Base-by-base conservation (phyloP, 2,797 vertebrate species). In the Naso thynnoides region DNA sequence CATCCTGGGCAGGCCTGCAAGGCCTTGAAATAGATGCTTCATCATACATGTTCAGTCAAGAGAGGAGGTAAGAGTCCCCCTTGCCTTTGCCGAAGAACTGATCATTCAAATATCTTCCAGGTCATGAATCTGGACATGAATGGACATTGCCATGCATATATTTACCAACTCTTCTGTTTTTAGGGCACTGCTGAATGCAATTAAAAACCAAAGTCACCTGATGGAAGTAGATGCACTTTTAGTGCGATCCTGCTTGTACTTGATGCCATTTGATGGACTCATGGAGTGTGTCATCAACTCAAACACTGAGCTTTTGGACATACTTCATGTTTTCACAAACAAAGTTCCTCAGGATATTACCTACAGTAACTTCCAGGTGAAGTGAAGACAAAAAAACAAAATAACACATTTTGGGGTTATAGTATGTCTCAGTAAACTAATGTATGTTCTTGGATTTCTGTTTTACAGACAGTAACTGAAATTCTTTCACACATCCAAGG, bases 171-270 rank as follows among this genome's bases (percentile, higher is more conserved):
- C 13, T 23, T 31, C 0, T n/a, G 39, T 47, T 64, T 80, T 45
- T 52, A 95, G 96, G 8, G 21, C 44, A 0, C 6, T 97, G 1
- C 16, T 96, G 24, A 73, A 90, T 0, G 0, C 88, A 10, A 90
- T 97, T 84, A 84, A 77, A 26, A 45, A 0, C 0, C 57, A 92
- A 57, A 72, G 58, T 16, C 76, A 95, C 78, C 38, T 99, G 83
- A 81, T 95, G 76, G 50, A 88, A 0, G 27, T 95, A 0, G 96
- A 99, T n/a, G 1, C 2, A 5, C 65, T 85, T 19, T 84, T 95
- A 44, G 75, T 93, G 78, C 94, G 93, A 1, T 96, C 97, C 21
- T 97, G 95, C 93, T 88, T 97, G 72, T 95, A 68, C 56, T 61
- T 98, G 78, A 66, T 98, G 64, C 82, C 93, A 19, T 10, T 95